A percentile compares a stretch with the other conserved stretches of the same genome.
Evolutionary conservation across 2,797 vertebrate species (phyloP).

Genomic region (Coracias cyanogaster): DNA sequence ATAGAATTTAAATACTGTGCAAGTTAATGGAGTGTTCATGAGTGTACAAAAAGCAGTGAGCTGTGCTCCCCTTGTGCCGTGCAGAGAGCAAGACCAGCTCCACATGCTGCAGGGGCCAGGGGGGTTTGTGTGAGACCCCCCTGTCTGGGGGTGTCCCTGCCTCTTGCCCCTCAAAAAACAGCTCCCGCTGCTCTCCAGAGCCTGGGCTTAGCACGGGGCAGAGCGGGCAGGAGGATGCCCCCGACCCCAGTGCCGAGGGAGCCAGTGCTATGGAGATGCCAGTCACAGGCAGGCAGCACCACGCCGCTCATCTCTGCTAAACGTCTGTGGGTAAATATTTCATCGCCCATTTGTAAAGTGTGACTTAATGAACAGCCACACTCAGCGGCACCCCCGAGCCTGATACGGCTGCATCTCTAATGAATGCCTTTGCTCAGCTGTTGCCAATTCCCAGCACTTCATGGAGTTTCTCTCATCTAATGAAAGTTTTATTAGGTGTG

Average conservation of each 20-base stretch:
- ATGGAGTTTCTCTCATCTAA: not conserved
- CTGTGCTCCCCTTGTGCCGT: rapidly evolving
- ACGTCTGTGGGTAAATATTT: not conserved
- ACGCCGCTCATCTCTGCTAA: not conserved
- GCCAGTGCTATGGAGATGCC: not conserved
- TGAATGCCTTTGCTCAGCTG: not conserved
- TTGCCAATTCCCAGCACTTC: not conserved
- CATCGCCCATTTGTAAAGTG: not conserved
- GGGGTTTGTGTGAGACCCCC: no score
- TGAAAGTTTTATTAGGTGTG: not conserved
- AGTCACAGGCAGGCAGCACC: not conserved
- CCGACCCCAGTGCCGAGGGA: rapidly evolving
- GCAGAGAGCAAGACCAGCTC: not conserved
- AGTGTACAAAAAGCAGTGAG: not conserved
- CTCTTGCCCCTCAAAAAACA: rapidly evolving
- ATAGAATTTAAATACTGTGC: not conserved
- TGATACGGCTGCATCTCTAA: not conserved
- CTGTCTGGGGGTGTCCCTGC: not conserved
- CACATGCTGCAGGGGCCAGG: rapidly evolving
- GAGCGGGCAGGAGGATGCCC: not conserved
- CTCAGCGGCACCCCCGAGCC: not conserved
- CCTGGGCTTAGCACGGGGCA: rapidly evolving
- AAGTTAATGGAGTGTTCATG: not conserved
- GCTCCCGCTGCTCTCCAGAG: not conserved
- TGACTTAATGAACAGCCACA: not conserved